Conservation (phyloP, 1,140 invertebrate species). For the Drosophila paulistorum region DNA sequence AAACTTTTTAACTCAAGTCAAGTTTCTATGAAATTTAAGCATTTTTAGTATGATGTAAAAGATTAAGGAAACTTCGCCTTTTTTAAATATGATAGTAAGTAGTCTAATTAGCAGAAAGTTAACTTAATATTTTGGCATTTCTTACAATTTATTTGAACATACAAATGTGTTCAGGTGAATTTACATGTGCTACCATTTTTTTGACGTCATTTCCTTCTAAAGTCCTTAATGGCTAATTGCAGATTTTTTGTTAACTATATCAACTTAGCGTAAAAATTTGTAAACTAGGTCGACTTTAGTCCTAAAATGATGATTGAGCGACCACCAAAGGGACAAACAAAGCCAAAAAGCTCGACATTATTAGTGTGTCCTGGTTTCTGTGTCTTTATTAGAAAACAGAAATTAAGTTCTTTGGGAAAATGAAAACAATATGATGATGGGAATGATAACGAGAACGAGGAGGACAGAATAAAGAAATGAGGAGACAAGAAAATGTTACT, state of each 20-base stretch:
- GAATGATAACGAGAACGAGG: conserved; percentile 35
- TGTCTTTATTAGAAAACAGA: conserved; percentile 50
- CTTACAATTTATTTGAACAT: no score
- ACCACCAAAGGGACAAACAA: conserved; percentile 25
- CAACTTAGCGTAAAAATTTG: conserved; percentile 24
- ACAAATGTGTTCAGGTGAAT: no score
- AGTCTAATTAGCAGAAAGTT: no score
- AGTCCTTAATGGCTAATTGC: neutral
- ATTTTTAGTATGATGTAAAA: neutral
- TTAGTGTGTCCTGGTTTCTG: conserved; percentile 64
- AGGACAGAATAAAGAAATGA: conserved; percentile 29
- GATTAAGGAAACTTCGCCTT: no score
- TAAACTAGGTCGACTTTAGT: conserved; percentile 44
- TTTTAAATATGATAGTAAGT: no score
- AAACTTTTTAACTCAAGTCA: conserved; percentile 10
- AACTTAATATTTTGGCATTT: no score
- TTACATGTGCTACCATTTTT: no score
- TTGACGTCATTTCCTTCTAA: no score
- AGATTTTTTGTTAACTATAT: neutral
- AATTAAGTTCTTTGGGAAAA: conserved; percentile 69
- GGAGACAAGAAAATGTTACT: conserved; percentile 66
- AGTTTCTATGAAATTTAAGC: neutral
- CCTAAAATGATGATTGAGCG: conserved; percentile 29
- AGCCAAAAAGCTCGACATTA: conserved; percentile 38
- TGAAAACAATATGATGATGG: conserved; percentile 65